These are phyloP conservation scores for Suricata suricatta DNA, from an alignment of 2,113 vertebrate species.

Conservation along the genomic window DNA sequence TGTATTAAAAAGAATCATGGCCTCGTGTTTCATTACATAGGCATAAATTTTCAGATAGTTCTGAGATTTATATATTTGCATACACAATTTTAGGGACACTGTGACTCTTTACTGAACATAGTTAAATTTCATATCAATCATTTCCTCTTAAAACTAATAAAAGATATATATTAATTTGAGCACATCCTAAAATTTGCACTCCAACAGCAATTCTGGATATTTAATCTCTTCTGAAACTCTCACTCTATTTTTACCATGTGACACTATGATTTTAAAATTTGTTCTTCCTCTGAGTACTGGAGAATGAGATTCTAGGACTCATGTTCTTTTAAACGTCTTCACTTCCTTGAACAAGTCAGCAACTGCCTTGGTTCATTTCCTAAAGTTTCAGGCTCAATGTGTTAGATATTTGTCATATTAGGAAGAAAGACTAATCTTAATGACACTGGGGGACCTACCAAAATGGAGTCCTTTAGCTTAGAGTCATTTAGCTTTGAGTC, in stretches of 20 bases:
- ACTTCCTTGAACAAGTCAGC: slow-evolving; percentile 23
- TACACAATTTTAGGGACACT: not conserved
- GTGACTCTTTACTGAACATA: not conserved
- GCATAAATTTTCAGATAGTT: slow-evolving; percentile 21
- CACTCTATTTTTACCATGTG: not conserved
- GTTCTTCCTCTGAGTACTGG: not conserved
- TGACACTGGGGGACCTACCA: not conserved
- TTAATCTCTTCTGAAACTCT: slow-evolving; percentile 31
- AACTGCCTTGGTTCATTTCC: not conserved
- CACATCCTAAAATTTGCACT: not conserved
- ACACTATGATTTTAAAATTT: not conserved
- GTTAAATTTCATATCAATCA: slow-evolving; percentile 11
- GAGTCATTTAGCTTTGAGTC: not conserved
- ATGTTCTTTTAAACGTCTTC: not conserved
- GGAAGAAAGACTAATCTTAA: not conserved
- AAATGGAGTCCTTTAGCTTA: not conserved
- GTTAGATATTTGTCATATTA: not conserved
- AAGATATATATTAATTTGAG: not conserved
- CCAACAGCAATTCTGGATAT: not conserved
- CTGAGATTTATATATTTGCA: not conserved
- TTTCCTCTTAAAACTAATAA: slow-evolving; percentile 23
- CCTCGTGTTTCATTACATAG: not conserved
- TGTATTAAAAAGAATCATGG: not conserved
- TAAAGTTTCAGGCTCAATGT: slow-evolving; percentile 12
- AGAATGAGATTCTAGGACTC: not conserved